phyloP scores from a whole-genome alignment of 2,113 vertebrate species.

The Mola mola region DNA sequence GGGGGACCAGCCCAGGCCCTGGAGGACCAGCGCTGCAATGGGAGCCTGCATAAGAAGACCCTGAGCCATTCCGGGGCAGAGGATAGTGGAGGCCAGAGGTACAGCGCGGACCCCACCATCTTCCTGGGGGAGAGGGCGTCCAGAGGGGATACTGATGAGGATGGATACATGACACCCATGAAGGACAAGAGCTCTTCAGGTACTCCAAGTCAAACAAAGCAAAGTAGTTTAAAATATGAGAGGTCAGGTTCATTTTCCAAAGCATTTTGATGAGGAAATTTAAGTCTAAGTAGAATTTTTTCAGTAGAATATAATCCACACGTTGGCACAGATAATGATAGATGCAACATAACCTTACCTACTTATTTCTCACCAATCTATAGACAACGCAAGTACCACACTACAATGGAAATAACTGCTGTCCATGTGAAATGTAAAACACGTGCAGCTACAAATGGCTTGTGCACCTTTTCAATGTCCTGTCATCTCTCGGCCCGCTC shows the following conservation, averaged over 20 bases:
- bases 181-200: slow-evolving; percentile 93
- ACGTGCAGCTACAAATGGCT: no score
- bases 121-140: slow-evolving; percentile 86
- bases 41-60: slow-evolving; percentile 88
- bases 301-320: slow-evolving; percentile 8
- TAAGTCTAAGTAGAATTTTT: no score
- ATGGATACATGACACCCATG: slow-evolving; percentile 94
- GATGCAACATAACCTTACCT: slow-evolving; percentile 1
- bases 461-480: not conserved
- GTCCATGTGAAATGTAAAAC: no score
- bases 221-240: not conserved
- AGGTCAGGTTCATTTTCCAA: not conserved
- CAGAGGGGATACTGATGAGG: slow-evolving; percentile 88
- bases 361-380: not conserved
- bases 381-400: no score
- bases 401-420: no score
- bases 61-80: slow-evolving; percentile 78
- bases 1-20: slow-evolving; percentile 77
- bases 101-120: slow-evolving; percentile 94
- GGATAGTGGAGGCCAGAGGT: slow-evolving; percentile 90
- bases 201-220: slow-evolving; percentile 55
- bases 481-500: slow-evolving; percentile 27
- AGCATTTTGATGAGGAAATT: not conserved
- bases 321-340: not conserved
- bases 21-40: slow-evolving; percentile 91